Percentiles rank a stretch among this genome's conserved stretches.
Conservation (phyloP, 2,797 vertebrate genomes). For the Rhinogobio ventralis region DNA sequence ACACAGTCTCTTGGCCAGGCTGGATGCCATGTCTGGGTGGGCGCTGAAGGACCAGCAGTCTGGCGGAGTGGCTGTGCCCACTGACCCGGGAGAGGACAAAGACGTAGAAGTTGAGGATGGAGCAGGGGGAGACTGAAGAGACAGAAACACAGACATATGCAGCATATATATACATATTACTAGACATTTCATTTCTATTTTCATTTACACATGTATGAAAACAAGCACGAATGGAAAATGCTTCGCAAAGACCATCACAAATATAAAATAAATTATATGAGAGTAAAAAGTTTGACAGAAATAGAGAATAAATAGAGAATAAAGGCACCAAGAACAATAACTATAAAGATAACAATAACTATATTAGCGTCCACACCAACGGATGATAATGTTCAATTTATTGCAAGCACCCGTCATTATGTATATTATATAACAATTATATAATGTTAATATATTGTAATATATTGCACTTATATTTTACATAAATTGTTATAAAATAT, state of each 20-base stretch:
- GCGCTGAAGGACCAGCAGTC: slow-evolving; percentile 69
- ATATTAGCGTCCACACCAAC: not conserved
- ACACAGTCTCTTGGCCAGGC: slow-evolving; percentile 80
- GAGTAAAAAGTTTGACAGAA: no score
- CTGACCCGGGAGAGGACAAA: slow-evolving; percentile 50
- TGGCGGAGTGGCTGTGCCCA: slow-evolving; percentile 80
- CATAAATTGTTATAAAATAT: not conserved
- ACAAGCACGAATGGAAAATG: no score
- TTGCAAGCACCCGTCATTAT: not conserved
- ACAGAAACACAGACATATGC: not conserved
- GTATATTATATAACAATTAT: not conserved
- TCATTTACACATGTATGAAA: no score
- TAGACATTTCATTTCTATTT: no score
- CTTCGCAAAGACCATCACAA: no score
- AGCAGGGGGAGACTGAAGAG: slow-evolving; percentile 37
- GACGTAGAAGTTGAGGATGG: slow-evolving; percentile 31
- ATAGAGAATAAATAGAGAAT: no score
- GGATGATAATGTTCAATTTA: not conserved
- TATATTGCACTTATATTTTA: not conserved
- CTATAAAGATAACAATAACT: not conserved
- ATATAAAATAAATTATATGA: no score
- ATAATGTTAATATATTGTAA: not conserved
- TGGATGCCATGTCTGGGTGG: slow-evolving; percentile 74
- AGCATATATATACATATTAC: no score
- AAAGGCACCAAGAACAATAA: not conserved